These are phyloP conservation scores for Nibea albiflora DNA, from an alignment of 2,113 vertebrate genomes.

Conservation along the genomic window DNA sequence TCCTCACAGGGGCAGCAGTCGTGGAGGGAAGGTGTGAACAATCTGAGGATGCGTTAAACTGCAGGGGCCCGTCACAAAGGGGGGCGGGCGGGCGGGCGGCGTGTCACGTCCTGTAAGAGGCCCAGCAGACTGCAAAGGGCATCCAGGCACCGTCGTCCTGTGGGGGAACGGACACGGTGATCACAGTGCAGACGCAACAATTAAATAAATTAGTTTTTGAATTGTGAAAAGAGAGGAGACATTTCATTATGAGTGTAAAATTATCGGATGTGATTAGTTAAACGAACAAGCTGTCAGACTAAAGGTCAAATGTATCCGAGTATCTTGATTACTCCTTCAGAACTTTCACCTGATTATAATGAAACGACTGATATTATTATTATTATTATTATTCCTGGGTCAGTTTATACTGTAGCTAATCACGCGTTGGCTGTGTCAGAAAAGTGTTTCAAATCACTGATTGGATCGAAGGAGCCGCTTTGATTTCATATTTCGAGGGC, in stretches of 20 bases:
- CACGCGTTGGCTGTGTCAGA: neutral
- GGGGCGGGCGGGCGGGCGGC: too few relatives aligned
- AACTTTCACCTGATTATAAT: neutral
- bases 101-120: neutral
- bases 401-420: neutral
- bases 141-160: neutral
- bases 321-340: neutral
- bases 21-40: neutral
- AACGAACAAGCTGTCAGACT: neutral
- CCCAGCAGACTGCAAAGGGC: neutral
- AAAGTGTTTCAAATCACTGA: constrained; percentile 4
- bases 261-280: neutral
- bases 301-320: neutral
- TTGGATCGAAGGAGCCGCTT: constrained; percentile 8
- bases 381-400: neutral
- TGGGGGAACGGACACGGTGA: neutral
- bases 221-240: neutral
- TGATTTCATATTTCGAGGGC: constrained; percentile 32
- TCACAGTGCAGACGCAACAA: neutral
- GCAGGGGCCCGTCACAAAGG: neutral
- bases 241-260: neutral
- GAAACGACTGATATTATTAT: neutral
- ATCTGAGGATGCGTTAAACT: constrained; percentile 14
- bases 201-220: neutral
- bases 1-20: neutral